These are phyloP conservation scores for Pygathrix nemaeus DNA, from an alignment of 2,113 vertebrate species.

Conservation along the genomic window DNA sequence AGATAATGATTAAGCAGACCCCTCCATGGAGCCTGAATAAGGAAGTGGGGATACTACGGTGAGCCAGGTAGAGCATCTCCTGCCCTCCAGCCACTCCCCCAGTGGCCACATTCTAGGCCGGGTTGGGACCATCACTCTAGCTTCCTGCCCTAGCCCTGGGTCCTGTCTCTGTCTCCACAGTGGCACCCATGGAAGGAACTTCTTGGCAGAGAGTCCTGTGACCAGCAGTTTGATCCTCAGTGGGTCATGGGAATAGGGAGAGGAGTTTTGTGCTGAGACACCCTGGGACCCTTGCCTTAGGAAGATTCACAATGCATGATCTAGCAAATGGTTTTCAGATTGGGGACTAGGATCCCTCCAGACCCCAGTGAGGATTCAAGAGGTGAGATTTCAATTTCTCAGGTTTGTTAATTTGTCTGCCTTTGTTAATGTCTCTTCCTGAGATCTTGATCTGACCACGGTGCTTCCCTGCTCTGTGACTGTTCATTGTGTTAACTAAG, in stretches of 20 bases:
- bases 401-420: rapidly evolving
- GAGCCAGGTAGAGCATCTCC: rapidly evolving
- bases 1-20: not conserved
- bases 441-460: not conserved
- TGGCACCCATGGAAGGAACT: not conserved
- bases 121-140: too few species aligned
- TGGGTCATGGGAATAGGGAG: not conserved
- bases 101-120: not conserved
- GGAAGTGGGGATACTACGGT: rapidly evolving
- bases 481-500: not conserved
- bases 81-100: not conserved
- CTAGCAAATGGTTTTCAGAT: not conserved
- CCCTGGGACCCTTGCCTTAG: not conserved
- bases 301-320: not conserved
- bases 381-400: not conserved
- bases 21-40: not conserved
- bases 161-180: not conserved
- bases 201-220: not conserved
- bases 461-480: not conserved
- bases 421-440: not conserved
- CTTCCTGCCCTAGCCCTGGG: not conserved
- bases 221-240: not conserved
- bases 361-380: not conserved
- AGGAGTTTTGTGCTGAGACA: not conserved
- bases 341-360: not conserved